phyloP scores from a whole-genome alignment of 1,140 invertebrate species.

The Spodoptera frugiperda region DNA sequence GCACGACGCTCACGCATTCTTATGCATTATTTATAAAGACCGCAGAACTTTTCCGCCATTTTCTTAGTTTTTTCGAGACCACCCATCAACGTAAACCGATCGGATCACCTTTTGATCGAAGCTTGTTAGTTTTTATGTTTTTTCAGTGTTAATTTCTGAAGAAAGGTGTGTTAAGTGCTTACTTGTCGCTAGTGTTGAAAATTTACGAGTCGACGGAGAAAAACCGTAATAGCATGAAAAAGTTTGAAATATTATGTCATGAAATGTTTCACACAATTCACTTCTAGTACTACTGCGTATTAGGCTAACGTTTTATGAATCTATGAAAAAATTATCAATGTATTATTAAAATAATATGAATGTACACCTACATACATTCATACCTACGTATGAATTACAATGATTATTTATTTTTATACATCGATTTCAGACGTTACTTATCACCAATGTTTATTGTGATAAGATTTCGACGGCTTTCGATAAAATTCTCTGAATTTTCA shows the following conservation, averaged over 20 bases:
- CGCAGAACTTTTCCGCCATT: slow-evolving; percentile 71
- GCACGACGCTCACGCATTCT: slow-evolving; percentile 69
- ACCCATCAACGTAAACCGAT: slow-evolving; percentile 46
- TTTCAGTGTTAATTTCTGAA: slow-evolving; percentile 50
- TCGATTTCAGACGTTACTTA: neutral
- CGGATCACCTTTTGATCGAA: slow-evolving; percentile 38
- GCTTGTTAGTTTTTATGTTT: slow-evolving; percentile 54
- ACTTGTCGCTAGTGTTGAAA: neutral
- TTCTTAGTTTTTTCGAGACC: slow-evolving; percentile 66
- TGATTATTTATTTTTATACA: slow-evolving; percentile 1
- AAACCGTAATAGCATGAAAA: slow-evolving; percentile 1
- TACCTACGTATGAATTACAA: no score
- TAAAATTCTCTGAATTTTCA: slow-evolving; percentile 21
- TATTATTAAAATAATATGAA: slow-evolving; percentile 21
- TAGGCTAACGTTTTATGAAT: neutral
- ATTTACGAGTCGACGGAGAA: neutral
- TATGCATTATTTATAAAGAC: slow-evolving; percentile 75
- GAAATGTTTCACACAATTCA: neutral
- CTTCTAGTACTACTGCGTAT: neutral
- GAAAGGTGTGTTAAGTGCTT: neutral
- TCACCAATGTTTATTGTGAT: slow-evolving; percentile 27
- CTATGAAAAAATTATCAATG: slow-evolving; percentile 3
- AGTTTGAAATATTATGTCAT: slow-evolving; percentile 24
- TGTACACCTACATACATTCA: neutral
- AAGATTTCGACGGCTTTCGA: slow-evolving; percentile 2